Percentiles rank a stretch among this genome's conserved stretches.
Conservation (phyloP, 1,140 invertebrate genomes). For the Caenorhabditis remanei region DNA sequence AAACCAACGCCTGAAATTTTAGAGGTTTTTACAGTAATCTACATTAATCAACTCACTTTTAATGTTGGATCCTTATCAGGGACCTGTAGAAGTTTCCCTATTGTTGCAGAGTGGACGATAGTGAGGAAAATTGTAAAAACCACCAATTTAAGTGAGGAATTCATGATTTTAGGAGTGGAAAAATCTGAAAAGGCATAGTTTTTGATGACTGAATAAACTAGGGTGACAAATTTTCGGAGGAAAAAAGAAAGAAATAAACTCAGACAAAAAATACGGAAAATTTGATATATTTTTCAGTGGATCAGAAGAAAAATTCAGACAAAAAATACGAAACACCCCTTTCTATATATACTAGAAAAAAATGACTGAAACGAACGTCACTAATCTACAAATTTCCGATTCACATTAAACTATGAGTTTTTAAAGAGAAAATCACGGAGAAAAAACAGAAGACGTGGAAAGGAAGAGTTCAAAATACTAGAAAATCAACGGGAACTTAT, state of each 20-base stretch:
- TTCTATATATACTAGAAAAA: neutral
- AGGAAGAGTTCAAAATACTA: too few relatives aligned
- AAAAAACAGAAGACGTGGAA: too few relatives aligned
- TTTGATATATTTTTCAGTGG: too few relatives aligned
- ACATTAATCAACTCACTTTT: conserved; percentile 11
- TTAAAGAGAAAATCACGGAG: neutral
- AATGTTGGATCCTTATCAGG: conserved; percentile 33
- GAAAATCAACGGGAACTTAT: too few relatives aligned
- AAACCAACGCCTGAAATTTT: neutral
- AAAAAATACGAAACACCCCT: too few relatives aligned
- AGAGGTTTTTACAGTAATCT: neutral
- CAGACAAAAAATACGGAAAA: too few relatives aligned
- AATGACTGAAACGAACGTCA: too few relatives aligned
- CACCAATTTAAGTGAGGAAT: neutral
- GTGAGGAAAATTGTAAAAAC: neutral
- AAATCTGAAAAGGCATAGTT: neutral
- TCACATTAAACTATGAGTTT: neutral
- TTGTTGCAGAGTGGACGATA: neutral
- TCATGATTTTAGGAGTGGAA: neutral
- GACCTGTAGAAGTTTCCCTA: conserved; percentile 33
- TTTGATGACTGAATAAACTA: too few relatives aligned
- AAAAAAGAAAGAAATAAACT: too few relatives aligned
- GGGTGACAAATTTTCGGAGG: too few relatives aligned
- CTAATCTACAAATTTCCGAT: neutral
- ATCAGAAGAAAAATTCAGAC: too few relatives aligned